Base-by-base conservation (phyloP, 2,888 invertebrate species). In the Caenorhabditis sp. region DNA sequence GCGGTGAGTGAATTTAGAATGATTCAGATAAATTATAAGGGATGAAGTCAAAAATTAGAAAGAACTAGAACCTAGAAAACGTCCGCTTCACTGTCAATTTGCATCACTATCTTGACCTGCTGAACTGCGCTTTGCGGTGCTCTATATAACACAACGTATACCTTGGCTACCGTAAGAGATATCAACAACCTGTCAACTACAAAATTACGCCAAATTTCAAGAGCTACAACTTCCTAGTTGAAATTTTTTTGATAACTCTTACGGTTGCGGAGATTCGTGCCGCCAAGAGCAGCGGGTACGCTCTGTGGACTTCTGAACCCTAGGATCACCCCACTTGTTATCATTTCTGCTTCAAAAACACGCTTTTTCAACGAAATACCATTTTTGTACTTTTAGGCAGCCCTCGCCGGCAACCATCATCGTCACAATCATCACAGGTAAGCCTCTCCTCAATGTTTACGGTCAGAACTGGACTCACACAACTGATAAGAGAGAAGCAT, bases 351-450 rank as follows among this genome's bases (percentile, higher is more conserved):
- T 40, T 40, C 18, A 47, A 6, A 47, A 47, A 32, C 32, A 4
- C 32, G 8, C 18, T 5, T 18, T 74, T 76, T 68, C 76, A 53
- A 61, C 61, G 76, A 60, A 76, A 67, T 56, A 71, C 61, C 67
- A 67, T 76, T 74, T 26, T 40, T 32, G 5, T 9, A 32, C 9
- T 32, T 47, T 3, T 55, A 76, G 76, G 53, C 58, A 20, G 26
- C 67, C 22, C 60, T 76, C 51, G 76, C 67, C 76, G 76, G 50
- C 37, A 76, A 67, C 32, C 51, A 61, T 44, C 26, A 67, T 32
- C 67, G 76, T 67, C 67, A 61, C 15, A 4, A 9, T 9, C 56
- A 72, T 60, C 67, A 60, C 53, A 76, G 76, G 76, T 76, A 76
- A 76, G 24, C 13, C 40, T 13, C 40, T 11, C 6, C 40, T 11